phyloP scores from a whole-genome alignment of 2,888 invertebrate species.

The Nysson spinosus region DNA sequence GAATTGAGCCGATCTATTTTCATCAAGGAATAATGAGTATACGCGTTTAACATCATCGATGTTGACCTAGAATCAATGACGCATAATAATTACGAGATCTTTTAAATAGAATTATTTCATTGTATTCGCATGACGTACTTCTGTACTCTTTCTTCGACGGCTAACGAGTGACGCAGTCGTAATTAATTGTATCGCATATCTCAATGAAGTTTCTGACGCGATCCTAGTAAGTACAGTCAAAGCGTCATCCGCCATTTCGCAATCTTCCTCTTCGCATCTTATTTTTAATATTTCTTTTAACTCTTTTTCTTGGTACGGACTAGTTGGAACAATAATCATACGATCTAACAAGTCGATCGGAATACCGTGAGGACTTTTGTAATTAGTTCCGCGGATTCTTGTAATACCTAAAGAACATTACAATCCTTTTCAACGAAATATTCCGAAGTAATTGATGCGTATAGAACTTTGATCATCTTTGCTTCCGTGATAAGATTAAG shows the following conservation, averaged over 20 bases:
- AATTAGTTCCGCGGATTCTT: slow-evolving; percentile 95
- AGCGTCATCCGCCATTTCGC: slow-evolving; percentile 95
- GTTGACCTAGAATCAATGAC: slow-evolving; percentile 82
- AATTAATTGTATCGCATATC: slow-evolving; percentile 98
- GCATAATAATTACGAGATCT: slow-evolving; percentile 9
- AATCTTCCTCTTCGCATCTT: slow-evolving; percentile 98
- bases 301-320: slow-evolving; percentile 92
- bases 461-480: too few species aligned
- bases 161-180: slow-evolving; percentile 97
- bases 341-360: slow-evolving; percentile 97
- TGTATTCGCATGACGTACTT: slow-evolving; percentile 81
- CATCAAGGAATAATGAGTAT: slow-evolving; percentile 96
- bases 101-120: neutral
- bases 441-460: too few species aligned
- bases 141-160: slow-evolving; percentile 90
- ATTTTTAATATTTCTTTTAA: slow-evolving; percentile 94
- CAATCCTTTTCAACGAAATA: too few species aligned
- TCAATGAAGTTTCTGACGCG: slow-evolving; percentile 93
- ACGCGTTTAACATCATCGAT: slow-evolving; percentile 97
- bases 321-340: slow-evolving; percentile 95
- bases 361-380: slow-evolving; percentile 97
- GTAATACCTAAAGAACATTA: slow-evolving; percentile 89
- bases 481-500: too few species aligned
- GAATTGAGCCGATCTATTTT: slow-evolving; percentile 94
- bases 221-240: slow-evolving; percentile 94